These are phyloP conservation scores for Probaryconus sp. DNA, from an alignment of 1,140 invertebrate genomes.

Conservation along the genomic window DNA sequence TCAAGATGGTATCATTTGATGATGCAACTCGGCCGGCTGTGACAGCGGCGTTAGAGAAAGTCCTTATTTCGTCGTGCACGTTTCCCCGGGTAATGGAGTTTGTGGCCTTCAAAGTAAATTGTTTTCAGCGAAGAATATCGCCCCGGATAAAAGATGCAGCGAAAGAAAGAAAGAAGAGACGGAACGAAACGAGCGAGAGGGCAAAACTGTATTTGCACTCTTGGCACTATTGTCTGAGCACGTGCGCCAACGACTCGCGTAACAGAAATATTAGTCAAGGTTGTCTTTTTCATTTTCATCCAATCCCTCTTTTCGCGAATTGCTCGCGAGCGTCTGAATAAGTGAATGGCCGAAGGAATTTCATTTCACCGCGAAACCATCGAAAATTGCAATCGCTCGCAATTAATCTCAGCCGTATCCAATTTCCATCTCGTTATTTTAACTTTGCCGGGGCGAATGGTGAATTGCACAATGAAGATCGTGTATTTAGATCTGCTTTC, in stretches of 20 bases:
- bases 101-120: constrained; percentile 79
- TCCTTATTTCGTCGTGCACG: constrained; percentile 74
- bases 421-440: too few species aligned
- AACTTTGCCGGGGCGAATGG: too few species aligned
- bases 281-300: constrained; percentile 56
- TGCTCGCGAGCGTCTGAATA: not conserved
- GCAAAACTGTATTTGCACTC: too few species aligned
- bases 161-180: constrained; percentile 23
- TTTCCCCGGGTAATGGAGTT: constrained; percentile 74
- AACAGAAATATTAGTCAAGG: constrained; percentile 31
- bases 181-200: too few species aligned
- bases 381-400: too few species aligned
- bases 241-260: constrained; percentile 39
- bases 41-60: constrained; percentile 72
- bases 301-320: constrained; percentile 23
- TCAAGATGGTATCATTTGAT: constrained; percentile 71
- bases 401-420: too few species aligned
- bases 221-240: constrained; percentile 45
- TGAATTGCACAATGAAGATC: too few species aligned
- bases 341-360: not conserved
- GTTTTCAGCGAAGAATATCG: constrained; percentile 71
- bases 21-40: constrained; percentile 67
- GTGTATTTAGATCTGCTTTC: too few species aligned
- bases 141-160: constrained; percentile 39
- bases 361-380: constrained; percentile 16